Evolutionary conservation across 1,140 invertebrate species (phyloP), one percentile per base, ranked within the genome.

Genomic region (Drosophila takahashii): DNA sequence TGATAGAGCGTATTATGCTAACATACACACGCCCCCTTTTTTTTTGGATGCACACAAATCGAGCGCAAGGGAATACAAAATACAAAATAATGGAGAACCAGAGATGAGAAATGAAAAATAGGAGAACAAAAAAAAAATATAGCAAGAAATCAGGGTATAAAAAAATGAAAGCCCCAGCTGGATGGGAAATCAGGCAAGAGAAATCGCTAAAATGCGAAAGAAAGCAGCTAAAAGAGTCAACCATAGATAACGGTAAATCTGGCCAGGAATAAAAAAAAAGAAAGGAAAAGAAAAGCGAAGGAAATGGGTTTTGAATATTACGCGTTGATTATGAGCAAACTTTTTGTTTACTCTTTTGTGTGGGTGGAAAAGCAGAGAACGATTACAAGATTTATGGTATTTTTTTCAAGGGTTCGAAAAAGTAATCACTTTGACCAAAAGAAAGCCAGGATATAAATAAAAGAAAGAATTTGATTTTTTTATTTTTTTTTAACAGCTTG

Each of bases 1-100:
- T 79, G 77, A 80, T 80, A 71, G 57, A 85, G 65, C 77, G 71
- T 67, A 76, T 85, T 80, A 85, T 80, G 80, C 77, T 70, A 84
- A 76, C 79, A 65, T 18, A 65, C 70, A 65, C 32, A 32, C 47
- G 22, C 36, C 9, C 47, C 11, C 37, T 34, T 34, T 4, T 42
- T n/a, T 10, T 36, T 53, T 44, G 64, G 64, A 70, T 70, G 66
- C 66, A 70, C 66, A 70, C 64, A 81, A 81, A 65, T 74, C 67
- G 69, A 81, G 79, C 79, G 57, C 65, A 57, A 66, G 77, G 61
- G 75, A 79, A 80, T 80, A 85, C 54, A 84, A 83, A 81, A 77
- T 81, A 73, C 57, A 81, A 81, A 81, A 83, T 84, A 70, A 84
- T 83, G 70, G 52, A 61, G 71, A 54, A 54, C 53, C 47, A 50